Conservation (phyloP, 2,113 vertebrate genomes). For the Campylomormyrus numenius region DNA sequence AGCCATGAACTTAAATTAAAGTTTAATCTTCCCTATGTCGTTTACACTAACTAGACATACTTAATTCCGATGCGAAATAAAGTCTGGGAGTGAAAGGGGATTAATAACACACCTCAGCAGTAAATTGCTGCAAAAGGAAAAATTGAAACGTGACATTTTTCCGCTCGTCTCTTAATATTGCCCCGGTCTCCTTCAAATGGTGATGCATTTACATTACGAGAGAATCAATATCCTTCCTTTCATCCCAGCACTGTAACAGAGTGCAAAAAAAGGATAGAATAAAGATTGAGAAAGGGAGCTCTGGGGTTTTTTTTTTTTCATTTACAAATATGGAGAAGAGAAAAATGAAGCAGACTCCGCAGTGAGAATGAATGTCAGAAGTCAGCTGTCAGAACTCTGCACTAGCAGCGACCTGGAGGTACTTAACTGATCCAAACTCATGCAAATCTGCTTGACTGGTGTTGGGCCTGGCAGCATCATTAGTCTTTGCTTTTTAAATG, state of each 20-base stretch:
- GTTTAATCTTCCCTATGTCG: conserved; percentile 60
- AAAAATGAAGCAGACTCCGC: conserved; percentile 16
- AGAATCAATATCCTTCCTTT: conserved; percentile 53
- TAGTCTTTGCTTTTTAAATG: conserved; percentile 93
- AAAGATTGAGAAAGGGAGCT: conserved; percentile 5
- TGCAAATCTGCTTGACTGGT: conserved; percentile 71
- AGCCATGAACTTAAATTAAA: conserved; percentile 52
- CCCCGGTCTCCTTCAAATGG: conserved; percentile 45
- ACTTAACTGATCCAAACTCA: conserved; percentile 70
- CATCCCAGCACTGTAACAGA: conserved; percentile 42
- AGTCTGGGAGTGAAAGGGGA: conserved; percentile 41
- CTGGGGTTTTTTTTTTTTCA: background rate
- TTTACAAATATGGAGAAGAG: conserved; percentile 11
- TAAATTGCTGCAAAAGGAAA: conserved; percentile 47
- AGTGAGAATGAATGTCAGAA: conserved; percentile 29
- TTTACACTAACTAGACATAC: conserved; percentile 52
- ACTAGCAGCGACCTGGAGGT: conserved; percentile 51
- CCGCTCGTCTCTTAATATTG: conserved; percentile 64
- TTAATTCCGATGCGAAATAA: conserved; percentile 42
- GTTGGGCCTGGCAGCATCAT: conserved; percentile 81
- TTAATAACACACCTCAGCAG: conserved; percentile 54
- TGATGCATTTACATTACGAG: conserved; percentile 61
- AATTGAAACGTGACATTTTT: conserved; percentile 59
- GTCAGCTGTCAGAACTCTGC: conserved; percentile 55
- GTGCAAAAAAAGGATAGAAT: background rate